Evolutionary conservation across 2,797 vertebrate genomes (phyloP).

Genomic region (Leptoclinus maculatus): DNA sequence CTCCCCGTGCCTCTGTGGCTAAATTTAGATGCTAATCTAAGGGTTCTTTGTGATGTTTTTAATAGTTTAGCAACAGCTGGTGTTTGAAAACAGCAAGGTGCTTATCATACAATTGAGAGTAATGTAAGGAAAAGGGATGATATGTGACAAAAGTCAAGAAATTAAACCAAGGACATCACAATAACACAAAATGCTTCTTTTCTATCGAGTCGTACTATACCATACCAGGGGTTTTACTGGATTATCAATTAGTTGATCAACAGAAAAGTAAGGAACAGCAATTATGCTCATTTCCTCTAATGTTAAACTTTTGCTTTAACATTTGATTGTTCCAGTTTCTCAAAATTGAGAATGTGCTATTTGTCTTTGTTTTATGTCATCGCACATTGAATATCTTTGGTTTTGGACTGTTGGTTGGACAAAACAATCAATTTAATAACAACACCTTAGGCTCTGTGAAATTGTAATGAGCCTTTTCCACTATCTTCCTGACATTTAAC

Average conservation of each 20-base stretch:
- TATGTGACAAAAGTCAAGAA: not conserved
- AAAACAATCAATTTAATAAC: constrained; percentile 10
- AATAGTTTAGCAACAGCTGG: constrained; percentile 18
- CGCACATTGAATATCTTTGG: not conserved
- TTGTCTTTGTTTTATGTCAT: not conserved
- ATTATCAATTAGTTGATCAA: not conserved
- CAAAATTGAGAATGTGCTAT: not conserved
- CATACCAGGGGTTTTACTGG: not conserved
- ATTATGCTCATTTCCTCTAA: not conserved
- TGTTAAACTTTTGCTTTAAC: not conserved
- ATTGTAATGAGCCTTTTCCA: not conserved
- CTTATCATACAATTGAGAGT: not conserved
- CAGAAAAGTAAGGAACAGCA: not conserved
- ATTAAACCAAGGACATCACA: not conserved
- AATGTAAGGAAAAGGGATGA: not conserved
- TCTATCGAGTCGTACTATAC: not conserved
- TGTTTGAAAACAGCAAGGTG: constrained; percentile 11
- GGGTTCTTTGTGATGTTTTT: constrained; percentile 1
- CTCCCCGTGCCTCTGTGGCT: constrained; percentile 2
- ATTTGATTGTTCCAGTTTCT: not conserved
- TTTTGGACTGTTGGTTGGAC: not conserved
- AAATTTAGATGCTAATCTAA: constrained; percentile 3
- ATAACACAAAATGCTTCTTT: not conserved
- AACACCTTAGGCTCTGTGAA: not conserved
- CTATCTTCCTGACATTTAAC: constrained; percentile 11